Percentiles rank a stretch among this genome's conserved stretches.
phyloP scores from a whole-genome alignment of 2,888 invertebrate species.

The Tetragonisca angustula region DNA sequence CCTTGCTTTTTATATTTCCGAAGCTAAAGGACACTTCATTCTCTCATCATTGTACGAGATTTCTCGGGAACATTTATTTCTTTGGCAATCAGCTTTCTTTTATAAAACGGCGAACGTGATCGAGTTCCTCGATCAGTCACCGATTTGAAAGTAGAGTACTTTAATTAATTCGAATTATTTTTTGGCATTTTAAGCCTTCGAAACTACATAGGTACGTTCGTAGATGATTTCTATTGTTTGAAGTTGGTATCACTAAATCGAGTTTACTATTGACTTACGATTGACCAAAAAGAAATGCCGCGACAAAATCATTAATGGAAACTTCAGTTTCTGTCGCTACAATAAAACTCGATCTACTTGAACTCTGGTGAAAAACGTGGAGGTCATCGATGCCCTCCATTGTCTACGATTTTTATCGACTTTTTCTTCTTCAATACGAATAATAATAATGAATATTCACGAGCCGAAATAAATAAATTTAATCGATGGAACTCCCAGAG shows the following conservation, averaged over 20 bases:
- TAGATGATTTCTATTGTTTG: not conserved
- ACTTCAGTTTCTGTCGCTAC: not conserved
- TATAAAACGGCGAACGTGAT: conserved; percentile 20
- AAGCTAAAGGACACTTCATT: conserved; percentile 4
- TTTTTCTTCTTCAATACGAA: not conserved
- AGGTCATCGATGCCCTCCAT: not conserved
- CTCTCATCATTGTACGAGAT: not conserved
- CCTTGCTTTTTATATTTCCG: conserved; percentile 5
- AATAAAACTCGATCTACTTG: not conserved
- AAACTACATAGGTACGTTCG: not conserved
- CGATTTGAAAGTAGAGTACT: conserved; percentile 10
- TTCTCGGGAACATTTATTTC: conserved; percentile 11
- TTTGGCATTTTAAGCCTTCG: not conserved
- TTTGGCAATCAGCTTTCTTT: not conserved
- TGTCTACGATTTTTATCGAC: too few relatives aligned
- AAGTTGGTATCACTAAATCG: not conserved
- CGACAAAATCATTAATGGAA: not conserved
- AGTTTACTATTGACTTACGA: not conserved
- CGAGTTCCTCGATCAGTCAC: conserved; percentile 13
- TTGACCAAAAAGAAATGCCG: not conserved
- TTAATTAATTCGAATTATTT: conserved; percentile 8
- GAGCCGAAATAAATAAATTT: not conserved
- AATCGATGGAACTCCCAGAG: too few relatives aligned
- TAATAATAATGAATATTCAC: not conserved
- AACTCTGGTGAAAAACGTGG: not conserved